Base-by-base conservation (phyloP, 2,797 vertebrate species). In the Diceros bicornis region DNA sequence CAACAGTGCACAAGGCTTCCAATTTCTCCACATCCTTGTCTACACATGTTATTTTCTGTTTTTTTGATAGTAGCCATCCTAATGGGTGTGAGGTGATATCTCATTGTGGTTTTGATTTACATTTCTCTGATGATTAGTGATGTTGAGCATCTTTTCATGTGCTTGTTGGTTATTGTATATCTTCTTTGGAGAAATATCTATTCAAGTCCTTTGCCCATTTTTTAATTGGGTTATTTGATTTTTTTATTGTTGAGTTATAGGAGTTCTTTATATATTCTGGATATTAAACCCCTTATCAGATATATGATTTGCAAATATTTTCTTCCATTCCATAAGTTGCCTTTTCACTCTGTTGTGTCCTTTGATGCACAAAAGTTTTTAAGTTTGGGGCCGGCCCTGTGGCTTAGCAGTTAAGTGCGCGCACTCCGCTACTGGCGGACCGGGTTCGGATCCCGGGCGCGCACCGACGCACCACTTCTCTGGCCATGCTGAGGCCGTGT, bases 201-300 rank as follows among this genome's bases (percentile, higher is more conserved):
- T 88, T 75, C 32, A 66, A 57, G 64, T 66, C 55, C 55, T 91
- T 72, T 71, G 23, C n/a, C 44, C 16, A n/a, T 62, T 85, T 94
- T 93, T 90, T 50, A 89, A 57, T 71, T 6, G 18, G 32, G 7
- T 57, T 89, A 74, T 61, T 87, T 95, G 84, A 77, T 88, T 74
- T 59, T 91, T 87, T 87, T 77, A 6, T 75, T 81, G 10, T 94
- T 95, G 34, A 69, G 20, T 90, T 90, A 14, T 55, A 57, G 55
- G 47, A 52, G 71, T 94, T 83, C 29, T 62, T 82, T 74, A 69
- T 64, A 17, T 68, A 84, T 10, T 62, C 16, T 88, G 17, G 34
- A 21, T 91, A 47, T 34, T 61, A 96, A 57, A 57, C 44, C 27
- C 32, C 27, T 94, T 84, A 52, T 78, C n/a, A 64, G 27, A 50